A percentile compares a stretch with the other conserved stretches of the same genome.
Evolutionary conservation across 1,140 invertebrate species (phyloP).

Genomic region (Lordiphosa mommai): DNA sequence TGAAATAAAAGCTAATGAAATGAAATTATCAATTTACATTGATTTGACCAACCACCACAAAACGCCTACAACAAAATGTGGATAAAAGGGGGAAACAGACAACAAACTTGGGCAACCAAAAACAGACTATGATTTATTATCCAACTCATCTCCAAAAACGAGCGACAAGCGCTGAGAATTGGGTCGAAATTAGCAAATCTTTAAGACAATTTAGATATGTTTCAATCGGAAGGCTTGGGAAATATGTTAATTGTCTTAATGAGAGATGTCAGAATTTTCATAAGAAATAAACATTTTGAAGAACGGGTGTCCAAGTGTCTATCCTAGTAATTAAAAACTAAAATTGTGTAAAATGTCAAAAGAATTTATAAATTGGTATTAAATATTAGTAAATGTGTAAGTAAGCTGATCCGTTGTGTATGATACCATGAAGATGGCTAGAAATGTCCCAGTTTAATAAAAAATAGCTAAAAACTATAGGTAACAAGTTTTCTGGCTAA

Average conservation of each 20-base stretch:
- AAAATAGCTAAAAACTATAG: no score
- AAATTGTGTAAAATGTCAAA: no score
- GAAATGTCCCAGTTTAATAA: no score
- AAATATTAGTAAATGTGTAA: no score
- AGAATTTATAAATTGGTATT: no score
- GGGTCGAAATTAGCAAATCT: conserved; percentile 68
- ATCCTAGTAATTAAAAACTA: no score
- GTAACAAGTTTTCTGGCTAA: no score
- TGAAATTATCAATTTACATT: conserved; percentile 11
- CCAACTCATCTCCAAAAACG: conserved; percentile 19
- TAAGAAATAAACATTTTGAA: no score
- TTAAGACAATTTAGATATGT: conserved; percentile 42
- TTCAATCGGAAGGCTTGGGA: conserved; percentile 27
- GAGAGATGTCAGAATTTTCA: conserved; percentile 12
- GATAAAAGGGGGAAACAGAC: conserved; percentile 27
- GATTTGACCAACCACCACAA: conserved; percentile 7
- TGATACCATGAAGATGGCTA: no score
- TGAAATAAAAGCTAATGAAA: no score
- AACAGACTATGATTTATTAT: conserved; percentile 58
- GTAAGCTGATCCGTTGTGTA: no score
- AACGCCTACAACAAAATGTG: neutral
- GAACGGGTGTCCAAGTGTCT: no score
- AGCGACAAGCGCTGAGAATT: conserved; percentile 50
- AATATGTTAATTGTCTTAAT: conserved; percentile 13
- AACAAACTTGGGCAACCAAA: conserved; percentile 48